phyloP scores from a whole-genome alignment of 1,140 invertebrate genomes.

The Akabosia matsudoensis region DNA sequence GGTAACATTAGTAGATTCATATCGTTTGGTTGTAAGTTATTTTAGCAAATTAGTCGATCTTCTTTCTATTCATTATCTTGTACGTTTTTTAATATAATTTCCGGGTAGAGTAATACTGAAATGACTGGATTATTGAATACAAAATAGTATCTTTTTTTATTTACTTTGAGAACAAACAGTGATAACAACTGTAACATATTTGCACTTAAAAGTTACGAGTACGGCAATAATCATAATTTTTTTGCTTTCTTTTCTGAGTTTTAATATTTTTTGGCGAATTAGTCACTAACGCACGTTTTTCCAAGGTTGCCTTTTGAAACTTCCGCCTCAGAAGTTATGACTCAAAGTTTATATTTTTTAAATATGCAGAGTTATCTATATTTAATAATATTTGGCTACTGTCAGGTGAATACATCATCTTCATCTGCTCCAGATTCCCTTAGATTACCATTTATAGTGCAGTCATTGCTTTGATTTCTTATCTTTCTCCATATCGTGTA shows the following conservation, averaged over 20 bases:
- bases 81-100: not conserved
- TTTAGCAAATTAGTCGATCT: no score
- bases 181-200: not conserved
- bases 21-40: no score
- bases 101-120: not conserved
- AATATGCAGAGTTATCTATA: not conserved
- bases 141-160: not conserved
- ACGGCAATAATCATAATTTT: not conserved
- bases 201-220: no score
- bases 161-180: not conserved
- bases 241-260: not conserved
- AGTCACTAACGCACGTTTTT: not conserved
- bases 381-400: not conserved
- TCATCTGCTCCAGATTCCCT: conserved; percentile 13
- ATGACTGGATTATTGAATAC: not conserved
- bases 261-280: not conserved
- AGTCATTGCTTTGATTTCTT: conserved; percentile 15
- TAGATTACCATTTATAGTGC: not conserved
- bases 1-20: not conserved
- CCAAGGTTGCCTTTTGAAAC: not conserved
- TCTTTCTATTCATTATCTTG: not conserved
- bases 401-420: conserved; percentile 23
- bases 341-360: not conserved
- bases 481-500: conserved; percentile 20
- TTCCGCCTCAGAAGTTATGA: no score